Base-by-base conservation (phyloP, 2,888 invertebrate species). In the Schizotus pectinicornis region DNA sequence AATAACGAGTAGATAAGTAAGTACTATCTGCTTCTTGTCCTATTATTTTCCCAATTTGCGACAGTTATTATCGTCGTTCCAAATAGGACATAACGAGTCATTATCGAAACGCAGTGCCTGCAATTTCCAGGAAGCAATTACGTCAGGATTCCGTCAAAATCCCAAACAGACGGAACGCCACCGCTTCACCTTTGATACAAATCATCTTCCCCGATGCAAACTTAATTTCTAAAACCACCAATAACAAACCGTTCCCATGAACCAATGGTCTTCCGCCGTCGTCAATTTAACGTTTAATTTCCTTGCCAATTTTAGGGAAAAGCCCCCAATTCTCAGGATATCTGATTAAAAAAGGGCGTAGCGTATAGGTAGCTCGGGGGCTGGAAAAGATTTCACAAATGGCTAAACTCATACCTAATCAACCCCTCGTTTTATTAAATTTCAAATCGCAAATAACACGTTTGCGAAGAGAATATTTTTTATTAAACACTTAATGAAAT, bases 221-320 rank as follows among this genome's bases (percentile, higher is more conserved):
- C 60, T 59, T 56, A 59, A 67, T 63, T 65, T 58, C 22, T 12
- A 50, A 51, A 58, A 59, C 64, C 68, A 60, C 74, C 74, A 73
- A 74, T 73, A 64, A 67, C 67, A 58, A 61, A 61, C 60, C 59
- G 50, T 47, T 45, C 55, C 56, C 47, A 41, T 49, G 68, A 52
- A 64, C 71, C 71, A 71, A 71, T 71, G 63, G 61, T 59, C 62
- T 62, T 53, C 47, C 59, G 46, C 63, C 65, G 60, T 62, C 70
- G 59, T 63, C 70, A 69, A 74, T 72, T 70, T 69, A 64, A 68
- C 67, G 67, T 69, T 70, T 71, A 74, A 74, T 74, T 74, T 74
- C 74, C 74, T 72, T 62, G 67, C 65, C 68, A 72, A 73, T 72
- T 72, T 72, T 63, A 57, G 60, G 61, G 62, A 59, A 69, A 67